These are phyloP conservation scores for Plusia festucae DNA, from an alignment of 2,888 invertebrate genomes.

Conservation along the genomic window DNA sequence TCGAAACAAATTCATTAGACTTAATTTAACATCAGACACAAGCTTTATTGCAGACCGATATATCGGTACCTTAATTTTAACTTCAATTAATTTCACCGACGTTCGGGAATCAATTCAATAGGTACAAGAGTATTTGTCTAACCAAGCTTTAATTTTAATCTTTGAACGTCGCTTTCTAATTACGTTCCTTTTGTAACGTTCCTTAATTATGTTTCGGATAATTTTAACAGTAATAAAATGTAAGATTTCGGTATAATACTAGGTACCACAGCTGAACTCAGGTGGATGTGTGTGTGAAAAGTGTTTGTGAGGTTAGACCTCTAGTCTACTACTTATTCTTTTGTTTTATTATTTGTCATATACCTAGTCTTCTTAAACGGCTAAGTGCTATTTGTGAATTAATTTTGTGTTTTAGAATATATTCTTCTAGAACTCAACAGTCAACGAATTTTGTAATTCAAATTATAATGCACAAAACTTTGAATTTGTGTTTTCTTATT, in stretches of 20 bases:
- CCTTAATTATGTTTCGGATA: slow-evolving; percentile 22
- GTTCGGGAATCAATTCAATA: slow-evolving; percentile 32
- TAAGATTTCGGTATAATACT: neutral
- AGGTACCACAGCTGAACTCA: too few species aligned
- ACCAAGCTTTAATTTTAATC: slow-evolving; percentile 37
- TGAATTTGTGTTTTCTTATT: too few species aligned
- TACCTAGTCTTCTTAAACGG: too few species aligned
- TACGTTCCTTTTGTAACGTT: slow-evolving; percentile 17
- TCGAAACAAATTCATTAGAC: slow-evolving; percentile 8
- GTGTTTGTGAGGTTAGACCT: neutral
- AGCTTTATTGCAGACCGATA: slow-evolving; percentile 36
- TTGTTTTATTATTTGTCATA: too few species aligned
- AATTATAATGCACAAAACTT: too few species aligned
- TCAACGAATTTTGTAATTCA: too few species aligned
- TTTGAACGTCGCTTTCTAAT: slow-evolving; percentile 35
- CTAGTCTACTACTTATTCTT: too few species aligned
- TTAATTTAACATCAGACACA: slow-evolving; percentile 31
- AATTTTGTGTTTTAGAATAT: too few species aligned
- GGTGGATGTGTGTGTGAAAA: neutral
- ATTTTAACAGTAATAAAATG: slow-evolving; percentile 11
- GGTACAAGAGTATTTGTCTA: slow-evolving; percentile 27
- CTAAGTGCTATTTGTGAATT: too few species aligned
- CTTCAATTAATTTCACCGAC: slow-evolving; percentile 46
- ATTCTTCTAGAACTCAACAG: too few species aligned
- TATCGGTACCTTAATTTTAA: slow-evolving; percentile 40